Percentiles rank a stretch among this genome's conserved stretches.
Conservation (phyloP, 2,797 vertebrate species). For the Buceros bicornis region DNA sequence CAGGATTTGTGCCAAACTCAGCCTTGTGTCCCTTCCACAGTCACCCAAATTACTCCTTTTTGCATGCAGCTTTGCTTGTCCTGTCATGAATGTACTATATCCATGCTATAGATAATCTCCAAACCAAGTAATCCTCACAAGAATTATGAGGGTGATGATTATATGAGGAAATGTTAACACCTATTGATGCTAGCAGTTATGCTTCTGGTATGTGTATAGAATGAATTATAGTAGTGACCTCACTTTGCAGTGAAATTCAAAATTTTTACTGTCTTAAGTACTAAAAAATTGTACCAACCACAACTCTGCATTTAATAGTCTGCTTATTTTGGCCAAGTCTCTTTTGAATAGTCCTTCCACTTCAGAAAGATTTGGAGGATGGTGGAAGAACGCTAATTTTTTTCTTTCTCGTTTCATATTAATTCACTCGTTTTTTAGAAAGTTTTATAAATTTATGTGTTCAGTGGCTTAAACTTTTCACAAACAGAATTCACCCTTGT, state of each 20-base stretch:
- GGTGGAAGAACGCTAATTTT: not conserved
- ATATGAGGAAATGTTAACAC: not conserved
- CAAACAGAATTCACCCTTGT: not conserved
- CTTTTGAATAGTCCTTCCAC: not conserved
- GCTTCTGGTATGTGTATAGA: fast-evolving
- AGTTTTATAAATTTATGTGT: not conserved
- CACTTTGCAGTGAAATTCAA: not conserved
- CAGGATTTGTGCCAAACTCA: not conserved
- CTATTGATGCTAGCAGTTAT: not conserved
- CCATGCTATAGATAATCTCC: not conserved
- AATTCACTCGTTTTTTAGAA: not conserved
- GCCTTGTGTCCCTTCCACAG: not conserved
- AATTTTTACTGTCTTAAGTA: not conserved
- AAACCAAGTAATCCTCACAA: not conserved
- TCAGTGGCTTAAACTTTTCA: not conserved
- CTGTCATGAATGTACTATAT: not conserved
- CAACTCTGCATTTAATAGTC: not conserved
- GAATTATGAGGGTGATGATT: not conserved
- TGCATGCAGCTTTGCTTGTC: not conserved
- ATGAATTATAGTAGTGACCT: not conserved
- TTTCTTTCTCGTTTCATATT: not conserved
- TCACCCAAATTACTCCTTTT: fast-evolving
- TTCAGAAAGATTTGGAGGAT: not conserved
- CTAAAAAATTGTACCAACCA: not conserved
- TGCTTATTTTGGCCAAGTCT: not conserved